Evolutionary conservation across 1,140 invertebrate species (phyloP).

Genomic region (Cotesia chilonis): DNA sequence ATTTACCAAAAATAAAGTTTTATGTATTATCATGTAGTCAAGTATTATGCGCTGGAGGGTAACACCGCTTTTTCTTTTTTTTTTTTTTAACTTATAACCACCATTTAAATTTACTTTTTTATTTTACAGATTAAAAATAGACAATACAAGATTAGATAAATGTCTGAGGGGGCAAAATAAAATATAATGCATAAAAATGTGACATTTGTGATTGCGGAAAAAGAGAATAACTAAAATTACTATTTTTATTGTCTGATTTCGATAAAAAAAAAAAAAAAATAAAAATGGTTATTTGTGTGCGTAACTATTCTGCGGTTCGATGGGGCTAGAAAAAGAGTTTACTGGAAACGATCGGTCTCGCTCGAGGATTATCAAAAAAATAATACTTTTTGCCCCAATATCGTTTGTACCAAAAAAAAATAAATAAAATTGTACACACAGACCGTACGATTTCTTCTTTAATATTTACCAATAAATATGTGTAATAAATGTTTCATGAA

Average conservation of each 20-base stretch:
- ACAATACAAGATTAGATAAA: not conserved
- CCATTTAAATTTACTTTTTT: not conserved
- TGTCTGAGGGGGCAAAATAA: not conserved
- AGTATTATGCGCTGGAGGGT: slow-evolving; percentile 7
- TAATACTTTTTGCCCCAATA: slow-evolving; percentile 11
- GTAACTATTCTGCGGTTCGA: slow-evolving; percentile 37
- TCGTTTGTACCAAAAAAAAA: slow-evolving; percentile 19
- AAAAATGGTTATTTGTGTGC: slow-evolving; percentile 8
- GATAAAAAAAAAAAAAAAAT: not conserved
- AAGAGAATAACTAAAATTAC: slow-evolving; percentile 42
- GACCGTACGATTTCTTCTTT: not conserved
- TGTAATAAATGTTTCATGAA: not conserved
- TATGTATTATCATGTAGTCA: slow-evolving; percentile 61
- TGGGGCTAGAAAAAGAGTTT: slow-evolving; percentile 4
- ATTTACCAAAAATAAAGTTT: slow-evolving; percentile 65
- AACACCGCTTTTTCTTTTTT: not conserved
- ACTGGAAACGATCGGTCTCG: slow-evolving; percentile 21
- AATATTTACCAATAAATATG: not conserved
- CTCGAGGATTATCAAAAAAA: slow-evolving; percentile 33
- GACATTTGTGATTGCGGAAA: slow-evolving; percentile 55
- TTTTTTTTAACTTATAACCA: not conserved
- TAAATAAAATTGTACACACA: not conserved
- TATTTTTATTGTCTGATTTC: slow-evolving; percentile 52
- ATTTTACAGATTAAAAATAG: slow-evolving; percentile 10
- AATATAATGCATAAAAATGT: not conserved